phyloP scores from a whole-genome alignment of 2,113 vertebrate genomes.

The Eclectus roratus region DNA sequence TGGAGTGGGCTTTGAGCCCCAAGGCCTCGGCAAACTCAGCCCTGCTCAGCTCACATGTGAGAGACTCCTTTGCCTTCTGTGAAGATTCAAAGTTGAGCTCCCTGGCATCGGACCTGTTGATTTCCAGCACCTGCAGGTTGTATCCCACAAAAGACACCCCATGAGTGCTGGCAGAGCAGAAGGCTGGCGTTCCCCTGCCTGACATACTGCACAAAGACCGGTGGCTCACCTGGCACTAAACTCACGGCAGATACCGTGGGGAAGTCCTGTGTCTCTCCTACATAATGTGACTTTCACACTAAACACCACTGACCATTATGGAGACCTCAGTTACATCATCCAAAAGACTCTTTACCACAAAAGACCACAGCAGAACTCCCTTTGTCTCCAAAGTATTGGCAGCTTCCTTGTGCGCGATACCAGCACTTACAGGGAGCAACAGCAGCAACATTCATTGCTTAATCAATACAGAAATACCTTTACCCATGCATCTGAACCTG shows the following conservation, averaged over 20 bases:
- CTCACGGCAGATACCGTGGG: background rate
- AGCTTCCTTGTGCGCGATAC: background rate
- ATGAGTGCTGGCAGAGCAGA: background rate
- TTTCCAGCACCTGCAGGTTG: conserved; percentile 85
- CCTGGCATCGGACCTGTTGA: conserved; percentile 80
- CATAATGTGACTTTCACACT: background rate
- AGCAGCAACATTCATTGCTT: background rate
- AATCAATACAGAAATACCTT: background rate
- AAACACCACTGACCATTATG: background rate
- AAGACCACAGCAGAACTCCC: background rate
- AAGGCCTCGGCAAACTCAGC: conserved; percentile 89
- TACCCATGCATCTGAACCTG: background rate
- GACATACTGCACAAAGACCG: background rate
- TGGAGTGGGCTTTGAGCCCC: conserved; percentile 86
- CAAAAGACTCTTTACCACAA: background rate
- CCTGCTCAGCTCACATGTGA: conserved; percentile 88
- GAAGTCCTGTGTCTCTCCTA: accelerated
- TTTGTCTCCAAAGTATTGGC: background rate
- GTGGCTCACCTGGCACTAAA: background rate
- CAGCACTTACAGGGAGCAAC: background rate
- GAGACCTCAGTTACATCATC: background rate
- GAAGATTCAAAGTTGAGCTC: conserved; percentile 75
- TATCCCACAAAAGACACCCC: background rate
- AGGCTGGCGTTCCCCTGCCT: background rate
- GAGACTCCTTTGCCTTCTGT: conserved; percentile 81